A percentile compares a stretch with the other conserved stretches of the same genome.
Conservation (phyloP, 2,797 vertebrate species). For the Todus mexicanus region DNA sequence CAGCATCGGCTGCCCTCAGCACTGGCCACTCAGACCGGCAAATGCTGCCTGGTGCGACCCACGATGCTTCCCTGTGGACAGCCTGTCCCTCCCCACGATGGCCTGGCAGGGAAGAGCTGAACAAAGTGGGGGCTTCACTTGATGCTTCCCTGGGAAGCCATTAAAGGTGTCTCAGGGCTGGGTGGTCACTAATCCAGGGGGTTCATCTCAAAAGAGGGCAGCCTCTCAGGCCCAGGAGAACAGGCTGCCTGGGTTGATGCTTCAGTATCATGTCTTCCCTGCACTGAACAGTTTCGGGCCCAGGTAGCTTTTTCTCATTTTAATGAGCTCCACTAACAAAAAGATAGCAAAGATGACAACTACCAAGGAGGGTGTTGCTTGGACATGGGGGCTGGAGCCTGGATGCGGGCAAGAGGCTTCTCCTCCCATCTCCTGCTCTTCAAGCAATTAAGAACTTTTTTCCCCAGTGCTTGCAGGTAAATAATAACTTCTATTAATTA, state of each 20-base stretch:
- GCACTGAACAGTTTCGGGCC: background rate
- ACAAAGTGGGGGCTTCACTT: background rate
- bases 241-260: background rate
- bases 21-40: accelerated
- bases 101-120: background rate
- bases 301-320: background rate
- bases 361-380: background rate
- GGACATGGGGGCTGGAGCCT: background rate
- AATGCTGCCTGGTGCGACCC: accelerated
- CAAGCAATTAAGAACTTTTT: background rate
- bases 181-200: background rate
- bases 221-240: background rate
- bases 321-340: background rate
- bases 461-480: background rate
- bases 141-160: background rate
- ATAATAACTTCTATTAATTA: slow-evolving; percentile 18
- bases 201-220: background rate
- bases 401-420: accelerated
- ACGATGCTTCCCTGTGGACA: accelerated
- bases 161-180: background rate
- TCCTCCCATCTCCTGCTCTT: background rate
- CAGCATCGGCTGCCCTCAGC: background rate
- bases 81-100: background rate
- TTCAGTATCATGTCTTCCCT: background rate
- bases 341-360: background rate